Percentiles rank a stretch among this genome's conserved stretches.
Conservation (phyloP, 2,888 invertebrate genomes). For the Cephus nigrinus region DNA sequence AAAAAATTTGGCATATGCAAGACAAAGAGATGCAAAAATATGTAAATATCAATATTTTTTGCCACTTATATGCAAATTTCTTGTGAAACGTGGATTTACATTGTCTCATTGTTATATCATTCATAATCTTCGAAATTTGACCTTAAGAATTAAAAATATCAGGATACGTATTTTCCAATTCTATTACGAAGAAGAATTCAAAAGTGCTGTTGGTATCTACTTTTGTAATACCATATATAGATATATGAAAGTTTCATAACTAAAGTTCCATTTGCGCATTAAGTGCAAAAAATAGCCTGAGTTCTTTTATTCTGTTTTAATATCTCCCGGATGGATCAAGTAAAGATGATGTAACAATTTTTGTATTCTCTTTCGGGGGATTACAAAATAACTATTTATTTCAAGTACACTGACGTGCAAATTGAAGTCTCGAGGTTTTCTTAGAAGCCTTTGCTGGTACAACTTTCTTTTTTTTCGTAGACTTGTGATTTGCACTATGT, state of each 20-base stretch:
- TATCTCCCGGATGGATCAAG: not conserved
- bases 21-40: not conserved
- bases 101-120: not conserved
- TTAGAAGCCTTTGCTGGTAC: not conserved
- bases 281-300: no score
- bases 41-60: no score
- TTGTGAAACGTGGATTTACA: not conserved
- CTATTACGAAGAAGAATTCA: not conserved
- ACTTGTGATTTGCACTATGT: not conserved
- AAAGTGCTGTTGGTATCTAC: not conserved
- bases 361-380: not conserved
- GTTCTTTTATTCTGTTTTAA: no score
- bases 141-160: not conserved
- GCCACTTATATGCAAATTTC: not conserved
- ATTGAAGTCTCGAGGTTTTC: not conserved
- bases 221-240: no score
- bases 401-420: not conserved
- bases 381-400: not conserved
- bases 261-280: no score
- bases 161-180: not conserved
- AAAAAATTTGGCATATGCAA: not conserved
- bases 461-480: not conserved
- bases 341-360: not conserved
- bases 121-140: not conserved
- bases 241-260: not conserved